Conservation (phyloP, 1,140 invertebrate species). For the Pseudomyrmex flavicornis region DNA sequence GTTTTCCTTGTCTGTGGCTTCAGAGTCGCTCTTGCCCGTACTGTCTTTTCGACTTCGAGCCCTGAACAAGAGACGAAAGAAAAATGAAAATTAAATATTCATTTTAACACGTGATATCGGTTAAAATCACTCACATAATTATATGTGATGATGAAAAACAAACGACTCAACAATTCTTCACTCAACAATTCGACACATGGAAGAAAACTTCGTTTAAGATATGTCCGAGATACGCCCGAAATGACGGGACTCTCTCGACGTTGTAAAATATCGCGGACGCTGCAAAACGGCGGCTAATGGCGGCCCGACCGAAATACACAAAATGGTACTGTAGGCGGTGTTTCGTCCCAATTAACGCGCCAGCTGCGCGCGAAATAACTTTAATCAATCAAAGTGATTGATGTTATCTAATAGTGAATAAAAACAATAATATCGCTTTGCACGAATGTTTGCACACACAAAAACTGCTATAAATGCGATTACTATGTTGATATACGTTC, state of each 20-base stretch:
- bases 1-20: constrained; percentile 89
- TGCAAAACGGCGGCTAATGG: constrained; percentile 53
- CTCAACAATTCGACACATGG: too few species aligned
- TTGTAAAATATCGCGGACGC: too few species aligned
- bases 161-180: too few species aligned
- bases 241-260: too few species aligned
- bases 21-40: constrained; percentile 86
- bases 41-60: constrained; percentile 87
- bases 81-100: background rate
- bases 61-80: constrained; percentile 79
- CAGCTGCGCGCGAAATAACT: background rate
- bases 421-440: too few species aligned
- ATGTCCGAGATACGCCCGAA: too few species aligned
- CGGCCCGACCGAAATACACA: constrained; percentile 30
- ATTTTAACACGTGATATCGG: background rate
- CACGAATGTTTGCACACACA: too few species aligned
- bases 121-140: constrained; percentile 62
- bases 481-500: too few species aligned
- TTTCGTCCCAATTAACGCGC: background rate
- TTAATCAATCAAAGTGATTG: background rate
- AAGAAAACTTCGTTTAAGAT: too few species aligned
- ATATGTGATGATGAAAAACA: background rate
- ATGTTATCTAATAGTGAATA: too few species aligned
- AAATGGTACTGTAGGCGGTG: background rate
- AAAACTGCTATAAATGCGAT: too few species aligned